Evolutionary conservation across 2,797 vertebrate genomes (phyloP).

Genomic region (Protonibea diacanthus): DNA sequence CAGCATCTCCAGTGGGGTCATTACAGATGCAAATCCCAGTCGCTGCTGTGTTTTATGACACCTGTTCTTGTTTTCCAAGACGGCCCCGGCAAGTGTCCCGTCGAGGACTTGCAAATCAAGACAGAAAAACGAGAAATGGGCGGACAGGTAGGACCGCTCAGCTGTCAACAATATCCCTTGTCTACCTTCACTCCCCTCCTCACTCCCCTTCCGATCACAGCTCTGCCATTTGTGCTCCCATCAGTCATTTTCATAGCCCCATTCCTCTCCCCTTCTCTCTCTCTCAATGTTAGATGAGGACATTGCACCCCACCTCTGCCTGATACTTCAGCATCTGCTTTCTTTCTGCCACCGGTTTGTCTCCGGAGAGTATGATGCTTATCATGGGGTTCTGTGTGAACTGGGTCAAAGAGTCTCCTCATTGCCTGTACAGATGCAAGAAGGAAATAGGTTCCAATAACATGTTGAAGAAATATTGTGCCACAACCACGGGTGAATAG

Average conservation of each 20-base stretch:
- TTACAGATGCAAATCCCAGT: conserved; percentile 84
- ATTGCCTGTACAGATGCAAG: conserved; percentile 41
- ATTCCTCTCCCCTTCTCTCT: conserved; percentile 59
- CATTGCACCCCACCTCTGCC: conserved; percentile 58
- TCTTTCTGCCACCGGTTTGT: conserved; percentile 29
- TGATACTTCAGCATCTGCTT: conserved; percentile 69
- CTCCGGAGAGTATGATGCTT: conserved; percentile 52
- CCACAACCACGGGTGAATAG: conserved; percentile 12
- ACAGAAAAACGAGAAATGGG: conserved; percentile 72
- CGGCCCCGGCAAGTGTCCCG: conserved; percentile 63
- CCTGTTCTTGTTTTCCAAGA: conserved; percentile 80
- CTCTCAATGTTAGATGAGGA: conserved; percentile 63
- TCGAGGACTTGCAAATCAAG: conserved; percentile 83
- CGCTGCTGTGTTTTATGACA: conserved; percentile 80
- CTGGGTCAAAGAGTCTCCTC: conserved; percentile 67
- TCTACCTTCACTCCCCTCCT: conserved; percentile 38
- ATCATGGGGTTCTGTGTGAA: conserved; percentile 57
- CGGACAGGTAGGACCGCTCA: conserved; percentile 77
- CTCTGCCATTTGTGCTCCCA: conserved; percentile 77
- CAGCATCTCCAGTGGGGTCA: conserved; percentile 70
- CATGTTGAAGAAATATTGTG: conserved; percentile 14
- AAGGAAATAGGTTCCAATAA: conserved; percentile 22
- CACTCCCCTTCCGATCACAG: conserved; percentile 66
- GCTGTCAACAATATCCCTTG: conserved; percentile 68
- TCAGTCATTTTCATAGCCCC: conserved; percentile 82